Base-by-base conservation (phyloP, 2,797 vertebrate species). In the Crenichthys baileyi region DNA sequence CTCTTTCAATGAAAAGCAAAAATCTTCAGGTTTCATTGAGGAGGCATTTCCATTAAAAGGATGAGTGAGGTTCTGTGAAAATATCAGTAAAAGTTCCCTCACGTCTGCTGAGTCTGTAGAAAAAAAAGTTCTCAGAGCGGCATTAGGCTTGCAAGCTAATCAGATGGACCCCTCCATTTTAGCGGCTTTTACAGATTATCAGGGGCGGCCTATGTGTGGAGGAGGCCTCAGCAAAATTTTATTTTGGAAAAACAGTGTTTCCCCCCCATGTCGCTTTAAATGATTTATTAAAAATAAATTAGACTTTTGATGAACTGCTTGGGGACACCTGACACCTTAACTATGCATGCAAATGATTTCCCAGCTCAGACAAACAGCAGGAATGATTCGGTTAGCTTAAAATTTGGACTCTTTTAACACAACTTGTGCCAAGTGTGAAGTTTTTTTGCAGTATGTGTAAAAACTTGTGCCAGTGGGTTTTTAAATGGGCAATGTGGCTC, bases 21-120 rank as follows among this genome's bases (percentile, higher is more conserved):
- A 68, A 70, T 70, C 44, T 16, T 70, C 41, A 70, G 12, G 67
- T 16, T 70, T n/a, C 67, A 70, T 7, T 46, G 7, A 26, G 44
- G 67, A 70, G 67, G 41, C 5, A 4, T 70, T 44, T 70, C 41
- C 44, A 70, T 70, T 70, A 48, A 48, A 70, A 44, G n/a, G 67
- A 70, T 26, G 48, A 26, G 24, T n/a, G 41, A 46, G 58, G 12
- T 15, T 60, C 20, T 22, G 11, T 24, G 63, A 67, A 65, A 67
- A 41, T 39, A 68, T 68, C 65, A 44, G 39, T 13, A 67, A 44
- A 67, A 67, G 11, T 67, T 22, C 20, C 36, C 9, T 41, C 39
- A 41, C 4, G 36, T 36, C 36, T 4, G 36, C 0, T 8, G 60
- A 31, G 60, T 31, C 29, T 31, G 29, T 31, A 61, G 26, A 18